Conservation (phyloP, 2,113 vertebrate genomes). For the Taurulus bubalis region DNA sequence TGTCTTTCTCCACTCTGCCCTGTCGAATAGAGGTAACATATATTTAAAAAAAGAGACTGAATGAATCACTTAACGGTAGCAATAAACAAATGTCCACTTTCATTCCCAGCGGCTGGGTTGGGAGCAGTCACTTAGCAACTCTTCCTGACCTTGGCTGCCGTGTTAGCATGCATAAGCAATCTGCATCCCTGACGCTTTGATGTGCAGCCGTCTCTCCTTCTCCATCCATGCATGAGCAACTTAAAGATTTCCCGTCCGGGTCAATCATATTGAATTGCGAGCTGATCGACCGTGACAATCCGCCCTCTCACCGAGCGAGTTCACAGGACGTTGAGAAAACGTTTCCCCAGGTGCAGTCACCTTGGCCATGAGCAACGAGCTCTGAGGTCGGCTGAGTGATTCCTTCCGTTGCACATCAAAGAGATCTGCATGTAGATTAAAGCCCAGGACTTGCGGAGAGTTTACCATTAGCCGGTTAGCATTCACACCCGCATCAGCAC, state of each 20-base stretch:
- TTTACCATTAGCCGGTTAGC: conserved; percentile 40
- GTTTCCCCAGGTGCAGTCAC: conserved; percentile 65
- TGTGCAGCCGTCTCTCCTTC: conserved; percentile 59
- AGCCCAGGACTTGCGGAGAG: conserved; percentile 26
- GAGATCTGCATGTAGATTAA: conserved; percentile 67
- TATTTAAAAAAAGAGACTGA: neutral
- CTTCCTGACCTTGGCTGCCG: conserved; percentile 74
- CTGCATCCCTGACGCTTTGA: conserved; percentile 66
- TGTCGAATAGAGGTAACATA: neutral
- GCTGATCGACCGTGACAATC: conserved; percentile 75
- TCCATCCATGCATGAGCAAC: conserved; percentile 70
- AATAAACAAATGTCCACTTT: conserved; percentile 45
- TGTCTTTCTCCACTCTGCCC: neutral
- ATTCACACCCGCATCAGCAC: conserved; percentile 29
- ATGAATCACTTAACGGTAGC: conserved; percentile 28
- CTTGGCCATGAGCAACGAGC: conserved; percentile 61
- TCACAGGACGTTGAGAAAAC: conserved; percentile 40
- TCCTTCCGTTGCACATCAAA: conserved; percentile 54
- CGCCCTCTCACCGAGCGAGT: conserved; percentile 31
- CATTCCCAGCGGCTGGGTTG: conserved; percentile 17
- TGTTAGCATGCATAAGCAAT: conserved; percentile 77
- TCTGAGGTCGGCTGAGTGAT: conserved; percentile 44
- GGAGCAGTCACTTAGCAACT: conserved; percentile 67
- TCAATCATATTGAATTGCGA: conserved; percentile 69
- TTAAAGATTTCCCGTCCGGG: conserved; percentile 79